Evolutionary conservation across 2,888 invertebrate genomes (phyloP), one percentile per base, ranked within the genome.

Genomic region (Caenorhabditis sp.): DNA sequence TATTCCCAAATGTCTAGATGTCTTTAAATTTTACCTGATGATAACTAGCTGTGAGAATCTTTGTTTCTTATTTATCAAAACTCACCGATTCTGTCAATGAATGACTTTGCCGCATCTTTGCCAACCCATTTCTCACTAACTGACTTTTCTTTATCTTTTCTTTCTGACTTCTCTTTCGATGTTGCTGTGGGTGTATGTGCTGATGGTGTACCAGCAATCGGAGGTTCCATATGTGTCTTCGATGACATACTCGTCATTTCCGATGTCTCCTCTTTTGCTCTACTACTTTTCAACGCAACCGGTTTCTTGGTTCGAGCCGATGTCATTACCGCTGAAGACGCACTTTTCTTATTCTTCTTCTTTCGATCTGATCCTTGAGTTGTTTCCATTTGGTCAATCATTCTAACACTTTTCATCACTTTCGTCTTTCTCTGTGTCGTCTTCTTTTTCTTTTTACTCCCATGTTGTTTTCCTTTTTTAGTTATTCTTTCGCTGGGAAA

Each of bases 81-180:
- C 26, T 26, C 25, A 56, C 56, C 56, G 26, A 56, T 59, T 2
- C 25, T 31, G 8, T 59, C 59, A 17, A 59, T 17, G n/a, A 59
- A 59, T 12, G 26, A 27, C 20, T 27, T 59, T 25, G 59, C 21
- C 1, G 17, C 38, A 23, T 59, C 59, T 59, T 17, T 23, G 5
- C 56, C 56, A 26, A 8, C 8, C 56, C 56, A 56, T 26, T 56
- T 43, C 43, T 43, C 43, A 43, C 43, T 43, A 7, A 17, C 3
- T 14, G 43, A 43, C 17, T 43, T 43, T 7, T 7, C 10, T n/a
- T n/a, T n/a, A 4, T 31, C 31, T 10, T 31, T 31, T 31, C 31
- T 4, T 17, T 43, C 17, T 17, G 43, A 43, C 14, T 43, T 43
- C 14, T 43, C 43, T 43, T 14, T 43, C 17, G 43, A 43, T 17